These are phyloP conservation scores for Cydia amplana DNA, from an alignment of 1,140 invertebrate species.

Conservation along the genomic window DNA sequence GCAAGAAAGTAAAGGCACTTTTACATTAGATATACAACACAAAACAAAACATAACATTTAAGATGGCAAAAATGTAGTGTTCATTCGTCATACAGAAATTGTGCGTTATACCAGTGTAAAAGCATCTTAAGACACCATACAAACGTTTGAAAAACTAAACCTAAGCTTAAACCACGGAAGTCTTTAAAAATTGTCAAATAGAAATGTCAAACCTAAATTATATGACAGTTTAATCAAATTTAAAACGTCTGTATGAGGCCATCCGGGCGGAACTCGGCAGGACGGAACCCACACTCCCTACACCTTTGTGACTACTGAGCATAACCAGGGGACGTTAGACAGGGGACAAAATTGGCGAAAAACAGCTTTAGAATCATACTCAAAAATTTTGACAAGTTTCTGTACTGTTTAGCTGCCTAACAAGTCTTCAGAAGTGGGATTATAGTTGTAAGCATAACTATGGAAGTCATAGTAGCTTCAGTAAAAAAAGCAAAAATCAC, in stretches of 20 bases:
- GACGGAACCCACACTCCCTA: conserved; percentile 7
- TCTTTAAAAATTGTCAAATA: conserved; percentile 22
- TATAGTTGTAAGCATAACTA: neutral
- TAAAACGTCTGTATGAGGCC: conserved; percentile 12
- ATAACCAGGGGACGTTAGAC: neutral
- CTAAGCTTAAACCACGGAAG: conserved; percentile 15
- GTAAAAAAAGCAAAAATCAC: neutral
- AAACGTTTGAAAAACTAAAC: conserved; percentile 18
- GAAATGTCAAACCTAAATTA: conserved; percentile 12
- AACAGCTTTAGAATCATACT: neutral
- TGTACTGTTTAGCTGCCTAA: neutral
- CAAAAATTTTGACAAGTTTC: neutral
- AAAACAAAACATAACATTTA: neutral
- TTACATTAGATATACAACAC: neutral
- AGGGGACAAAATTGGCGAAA: neutral
- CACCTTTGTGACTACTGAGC: conserved; percentile 17
- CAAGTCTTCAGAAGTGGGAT: neutral
- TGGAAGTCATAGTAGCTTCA: neutral
- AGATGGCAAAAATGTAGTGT: neutral
- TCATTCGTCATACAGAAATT: neutral
- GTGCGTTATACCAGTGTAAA: neutral
- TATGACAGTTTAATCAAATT: conserved; percentile 4
- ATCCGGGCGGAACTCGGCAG: conserved; percentile 8
- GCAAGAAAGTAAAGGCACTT: conserved; percentile 2
- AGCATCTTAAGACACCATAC: conserved; percentile 21